phyloP scores from a whole-genome alignment of 2,888 invertebrate genomes.

The Orgyia antiqua region DNA sequence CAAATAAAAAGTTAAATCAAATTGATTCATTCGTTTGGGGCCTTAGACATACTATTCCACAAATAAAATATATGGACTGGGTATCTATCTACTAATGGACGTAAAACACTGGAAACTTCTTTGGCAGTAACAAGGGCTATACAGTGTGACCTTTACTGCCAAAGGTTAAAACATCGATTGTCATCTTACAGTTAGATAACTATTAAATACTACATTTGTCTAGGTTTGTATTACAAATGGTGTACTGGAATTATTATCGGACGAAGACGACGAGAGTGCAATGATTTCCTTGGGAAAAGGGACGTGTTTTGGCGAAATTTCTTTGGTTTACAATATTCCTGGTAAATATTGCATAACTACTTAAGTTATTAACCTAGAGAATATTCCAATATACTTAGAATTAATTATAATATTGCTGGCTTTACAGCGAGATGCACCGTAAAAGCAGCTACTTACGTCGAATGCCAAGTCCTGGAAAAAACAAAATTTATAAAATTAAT shows the following conservation, averaged over 20 bases:
- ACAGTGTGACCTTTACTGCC: no score
- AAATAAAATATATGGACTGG: no score
- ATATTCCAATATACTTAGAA: conserved; percentile 4
- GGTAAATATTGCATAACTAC: conserved; percentile 30
- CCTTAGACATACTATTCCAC: no score
- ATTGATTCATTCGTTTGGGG: no score
- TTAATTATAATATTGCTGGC: not conserved
- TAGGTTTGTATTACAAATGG: conserved; percentile 72
- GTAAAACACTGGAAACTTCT: no score
- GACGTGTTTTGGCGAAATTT: conserved; percentile 73
- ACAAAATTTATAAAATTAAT: conserved; percentile 67
- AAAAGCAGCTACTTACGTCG: conserved; percentile 72
- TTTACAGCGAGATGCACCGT: conserved; percentile 67
- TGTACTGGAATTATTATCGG: conserved; percentile 67
- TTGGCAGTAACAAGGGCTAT: no score
- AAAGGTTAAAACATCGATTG: no score
- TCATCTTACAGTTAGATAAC: no score
- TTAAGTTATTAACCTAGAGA: not conserved
- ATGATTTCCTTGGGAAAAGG: conserved; percentile 73
- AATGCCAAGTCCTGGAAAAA: conserved; percentile 72
- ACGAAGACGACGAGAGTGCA: conserved; percentile 74
- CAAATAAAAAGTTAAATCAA: no score
- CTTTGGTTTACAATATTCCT: conserved; percentile 68
- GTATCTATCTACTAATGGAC: no score
- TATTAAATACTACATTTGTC: no score